Conservation (phyloP, 2,797 vertebrate species). For the Dicrostonyx torquatus region DNA sequence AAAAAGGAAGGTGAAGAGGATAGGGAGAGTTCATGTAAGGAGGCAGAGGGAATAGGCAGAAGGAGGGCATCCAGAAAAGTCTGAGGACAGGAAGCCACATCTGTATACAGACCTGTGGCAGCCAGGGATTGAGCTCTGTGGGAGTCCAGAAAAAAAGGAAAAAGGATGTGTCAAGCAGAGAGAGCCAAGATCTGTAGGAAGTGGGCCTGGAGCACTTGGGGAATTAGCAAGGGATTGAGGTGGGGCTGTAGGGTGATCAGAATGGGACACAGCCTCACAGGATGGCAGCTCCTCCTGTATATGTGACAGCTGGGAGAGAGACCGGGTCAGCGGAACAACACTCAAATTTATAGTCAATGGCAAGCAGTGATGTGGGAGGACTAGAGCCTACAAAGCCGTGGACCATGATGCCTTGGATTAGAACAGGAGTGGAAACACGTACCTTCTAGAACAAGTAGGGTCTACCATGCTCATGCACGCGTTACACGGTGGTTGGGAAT, state of each 20-base stretch:
- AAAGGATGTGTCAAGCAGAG: neutral
- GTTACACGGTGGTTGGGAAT: neutral
- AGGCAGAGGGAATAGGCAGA: accelerated
- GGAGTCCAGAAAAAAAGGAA: neutral
- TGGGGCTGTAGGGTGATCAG: neutral
- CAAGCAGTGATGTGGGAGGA: neutral
- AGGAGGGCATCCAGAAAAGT: neutral
- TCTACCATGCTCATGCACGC: accelerated
- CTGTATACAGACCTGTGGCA: neutral
- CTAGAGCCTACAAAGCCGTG: accelerated
- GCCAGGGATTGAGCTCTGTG: neutral
- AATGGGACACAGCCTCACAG: neutral
- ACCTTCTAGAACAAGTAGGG: neutral
- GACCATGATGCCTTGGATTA: accelerated
- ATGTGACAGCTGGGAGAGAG: neutral
- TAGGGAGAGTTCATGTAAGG: accelerated
- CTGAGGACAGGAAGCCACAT: neutral
- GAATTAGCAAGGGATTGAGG: neutral
- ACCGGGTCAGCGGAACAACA: accelerated
- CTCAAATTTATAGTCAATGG: too few relatives aligned
- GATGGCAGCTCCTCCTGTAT: neutral
- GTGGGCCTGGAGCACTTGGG: neutral
- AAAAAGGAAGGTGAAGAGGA: neutral
- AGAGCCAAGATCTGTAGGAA: neutral
- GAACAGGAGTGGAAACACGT: neutral